Percentiles rank a stretch among this genome's conserved stretches.
These are phyloP conservation scores for Cheirogaleus major DNA, from an alignment of 2,797 vertebrate species.

Conservation along the genomic window DNA sequence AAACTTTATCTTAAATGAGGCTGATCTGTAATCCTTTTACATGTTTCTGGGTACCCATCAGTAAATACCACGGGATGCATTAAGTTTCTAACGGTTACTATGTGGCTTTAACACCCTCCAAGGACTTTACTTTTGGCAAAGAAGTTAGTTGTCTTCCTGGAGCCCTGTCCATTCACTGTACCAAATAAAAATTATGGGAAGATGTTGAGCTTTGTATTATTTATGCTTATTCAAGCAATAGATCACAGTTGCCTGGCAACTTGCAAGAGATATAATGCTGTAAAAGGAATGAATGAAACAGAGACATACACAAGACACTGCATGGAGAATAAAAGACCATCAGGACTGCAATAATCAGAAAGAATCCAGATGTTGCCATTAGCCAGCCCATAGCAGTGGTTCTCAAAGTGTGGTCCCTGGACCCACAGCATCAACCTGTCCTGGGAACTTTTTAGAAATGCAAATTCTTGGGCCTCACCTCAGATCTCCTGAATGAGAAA, in stretches of 20 bases:
- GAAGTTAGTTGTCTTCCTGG: conserved; percentile 12
- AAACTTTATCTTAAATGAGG: conserved; percentile 73
- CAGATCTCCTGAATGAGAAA: background rate
- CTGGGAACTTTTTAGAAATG: background rate
- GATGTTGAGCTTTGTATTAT: background rate
- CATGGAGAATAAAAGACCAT: background rate
- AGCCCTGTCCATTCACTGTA: background rate
- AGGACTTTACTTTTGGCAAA: background rate
- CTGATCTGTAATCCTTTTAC: conserved; percentile 64
- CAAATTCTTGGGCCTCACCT: background rate
- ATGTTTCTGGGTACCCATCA: conserved; percentile 46
- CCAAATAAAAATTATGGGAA: conserved; percentile 12
- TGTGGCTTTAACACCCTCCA: background rate
- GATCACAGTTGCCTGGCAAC: background rate
- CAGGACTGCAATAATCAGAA: background rate
- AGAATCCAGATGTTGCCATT: background rate
- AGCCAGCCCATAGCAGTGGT: background rate
- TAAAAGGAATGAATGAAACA: background rate
- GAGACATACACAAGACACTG: background rate
- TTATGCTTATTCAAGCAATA: background rate
- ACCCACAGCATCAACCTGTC: background rate
- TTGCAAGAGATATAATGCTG: background rate
- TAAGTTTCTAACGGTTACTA: background rate
- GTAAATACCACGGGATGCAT: conserved; percentile 2
- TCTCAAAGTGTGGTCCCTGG: background rate